Evolutionary conservation across 2,888 invertebrate species (phyloP).

Genomic region (Aspidiotus destructor): DNA sequence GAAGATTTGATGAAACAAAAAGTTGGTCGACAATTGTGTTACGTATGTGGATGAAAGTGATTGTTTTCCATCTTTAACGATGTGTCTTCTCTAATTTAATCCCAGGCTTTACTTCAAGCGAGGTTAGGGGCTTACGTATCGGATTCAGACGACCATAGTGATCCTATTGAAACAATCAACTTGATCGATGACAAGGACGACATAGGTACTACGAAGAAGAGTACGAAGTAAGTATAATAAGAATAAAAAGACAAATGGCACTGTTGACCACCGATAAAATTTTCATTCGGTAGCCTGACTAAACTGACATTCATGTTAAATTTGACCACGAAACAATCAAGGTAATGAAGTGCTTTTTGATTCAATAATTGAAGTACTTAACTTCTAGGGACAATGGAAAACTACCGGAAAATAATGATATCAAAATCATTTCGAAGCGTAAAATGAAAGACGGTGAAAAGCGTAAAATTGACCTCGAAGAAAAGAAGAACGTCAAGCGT

Average conservation of each 20-base stretch:
- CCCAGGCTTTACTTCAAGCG: conserved; percentile 57
- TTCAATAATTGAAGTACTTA: no score
- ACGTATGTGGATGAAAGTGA: background rate
- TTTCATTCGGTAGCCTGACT: no score
- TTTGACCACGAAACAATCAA: no score
- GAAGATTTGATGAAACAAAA: conserved; percentile 86
- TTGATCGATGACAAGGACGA: conserved; percentile 38
- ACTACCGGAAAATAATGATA: background rate
- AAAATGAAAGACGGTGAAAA: conserved; percentile 17
- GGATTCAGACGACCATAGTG: conserved; percentile 36
- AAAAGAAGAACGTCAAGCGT: background rate
- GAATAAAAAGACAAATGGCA: background rate
- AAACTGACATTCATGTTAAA: no score
- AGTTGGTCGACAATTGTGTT: conserved; percentile 44
- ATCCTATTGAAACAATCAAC: conserved; percentile 38
- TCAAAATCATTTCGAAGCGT: conserved; percentile 1
- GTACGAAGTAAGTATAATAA: conserved; percentile 10
- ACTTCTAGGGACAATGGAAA: background rate
- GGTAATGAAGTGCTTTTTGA: no score
- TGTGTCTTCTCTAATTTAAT: conserved; percentile 3
- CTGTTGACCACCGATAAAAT: background rate
- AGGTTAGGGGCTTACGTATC: conserved; percentile 65
- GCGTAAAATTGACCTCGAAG: conserved; percentile 4
- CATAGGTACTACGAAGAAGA: conserved; percentile 4
- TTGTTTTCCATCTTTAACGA: background rate